Conservation (phyloP, 2,113 vertebrate species). For the Bettongia penicillata region DNA sequence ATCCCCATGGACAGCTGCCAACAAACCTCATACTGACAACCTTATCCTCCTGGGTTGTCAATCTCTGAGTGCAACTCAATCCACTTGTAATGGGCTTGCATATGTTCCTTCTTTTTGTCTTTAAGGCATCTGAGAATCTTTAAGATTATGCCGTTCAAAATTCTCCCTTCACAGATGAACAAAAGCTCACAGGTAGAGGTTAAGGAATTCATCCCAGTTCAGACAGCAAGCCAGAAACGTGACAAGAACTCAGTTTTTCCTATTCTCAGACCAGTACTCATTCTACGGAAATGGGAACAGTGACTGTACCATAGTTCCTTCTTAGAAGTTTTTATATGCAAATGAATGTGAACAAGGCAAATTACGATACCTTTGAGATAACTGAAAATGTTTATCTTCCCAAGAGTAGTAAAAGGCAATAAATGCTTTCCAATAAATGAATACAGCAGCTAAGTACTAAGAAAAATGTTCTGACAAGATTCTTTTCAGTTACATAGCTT, state of each 20-base stretch:
- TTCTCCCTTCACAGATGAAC: background rate
- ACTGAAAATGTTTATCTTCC: background rate
- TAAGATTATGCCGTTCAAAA: background rate
- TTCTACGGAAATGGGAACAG: background rate
- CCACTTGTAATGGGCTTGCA: background rate
- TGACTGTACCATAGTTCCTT: background rate
- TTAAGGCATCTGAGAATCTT: background rate
- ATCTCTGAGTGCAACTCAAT: constrained; percentile 25
- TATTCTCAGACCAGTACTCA: background rate
- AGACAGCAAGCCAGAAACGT: background rate
- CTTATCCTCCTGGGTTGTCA: background rate
- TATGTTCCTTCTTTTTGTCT: background rate
- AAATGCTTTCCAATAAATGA: constrained; percentile 9
- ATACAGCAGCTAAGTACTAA: background rate
- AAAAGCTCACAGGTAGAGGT: background rate
- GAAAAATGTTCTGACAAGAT: constrained; percentile 4
- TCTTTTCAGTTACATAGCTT: background rate
- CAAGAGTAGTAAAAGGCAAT: constrained; percentile 18
- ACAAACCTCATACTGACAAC: background rate
- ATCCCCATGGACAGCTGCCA: background rate
- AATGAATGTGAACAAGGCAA: background rate
- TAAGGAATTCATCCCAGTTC: constrained; percentile 13
- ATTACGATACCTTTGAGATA: constrained; percentile 3
- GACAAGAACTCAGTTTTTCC: constrained; percentile 4
- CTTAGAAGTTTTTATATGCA: background rate